Percentiles rank a stretch among this genome's conserved stretches.
These are phyloP conservation scores for Myodes glareolus DNA, from an alignment of 2,113 vertebrate genomes.

Conservation along the genomic window DNA sequence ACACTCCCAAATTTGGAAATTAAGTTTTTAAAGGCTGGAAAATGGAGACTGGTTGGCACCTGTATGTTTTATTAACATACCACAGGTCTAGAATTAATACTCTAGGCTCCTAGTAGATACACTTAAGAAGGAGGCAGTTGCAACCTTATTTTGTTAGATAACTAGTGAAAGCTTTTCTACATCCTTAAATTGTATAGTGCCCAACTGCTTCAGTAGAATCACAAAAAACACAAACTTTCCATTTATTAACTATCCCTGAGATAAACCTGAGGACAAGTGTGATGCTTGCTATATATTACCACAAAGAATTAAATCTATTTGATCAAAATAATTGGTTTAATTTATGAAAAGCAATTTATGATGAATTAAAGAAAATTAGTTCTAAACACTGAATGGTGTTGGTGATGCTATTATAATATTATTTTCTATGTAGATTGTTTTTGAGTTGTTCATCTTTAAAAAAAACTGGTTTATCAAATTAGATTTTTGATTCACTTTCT, in stretches of 20 bases:
- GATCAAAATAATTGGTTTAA: neutral
- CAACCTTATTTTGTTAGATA: neutral
- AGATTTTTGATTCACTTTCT: neutral
- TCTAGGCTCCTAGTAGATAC: neutral
- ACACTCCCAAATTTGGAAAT: neutral
- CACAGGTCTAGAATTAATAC: neutral
- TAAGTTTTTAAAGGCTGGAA: neutral
- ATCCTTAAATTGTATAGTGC: neutral
- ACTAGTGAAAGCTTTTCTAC: neutral
- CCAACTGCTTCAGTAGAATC: neutral
- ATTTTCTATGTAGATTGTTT: neutral
- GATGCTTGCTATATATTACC: neutral
- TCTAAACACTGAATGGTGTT: neutral
- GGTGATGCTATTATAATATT: neutral
- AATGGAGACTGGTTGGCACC: rapidly evolving
- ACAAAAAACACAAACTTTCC: neutral
- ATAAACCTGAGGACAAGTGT: neutral
- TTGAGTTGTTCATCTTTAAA: neutral
- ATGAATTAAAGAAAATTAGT: neutral
- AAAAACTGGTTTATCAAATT: neutral
- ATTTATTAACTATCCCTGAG: neutral
- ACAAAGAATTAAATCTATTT: neutral
- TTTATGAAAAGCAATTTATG: neutral
- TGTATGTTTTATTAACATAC: neutral
- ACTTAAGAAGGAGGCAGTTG: neutral